Percentiles rank a stretch among this genome's conserved stretches.
These are phyloP conservation scores for Chiridota heheva DNA, from an alignment of 35 echinoderm and acorn worm species.

Conservation along the genomic window DNA sequence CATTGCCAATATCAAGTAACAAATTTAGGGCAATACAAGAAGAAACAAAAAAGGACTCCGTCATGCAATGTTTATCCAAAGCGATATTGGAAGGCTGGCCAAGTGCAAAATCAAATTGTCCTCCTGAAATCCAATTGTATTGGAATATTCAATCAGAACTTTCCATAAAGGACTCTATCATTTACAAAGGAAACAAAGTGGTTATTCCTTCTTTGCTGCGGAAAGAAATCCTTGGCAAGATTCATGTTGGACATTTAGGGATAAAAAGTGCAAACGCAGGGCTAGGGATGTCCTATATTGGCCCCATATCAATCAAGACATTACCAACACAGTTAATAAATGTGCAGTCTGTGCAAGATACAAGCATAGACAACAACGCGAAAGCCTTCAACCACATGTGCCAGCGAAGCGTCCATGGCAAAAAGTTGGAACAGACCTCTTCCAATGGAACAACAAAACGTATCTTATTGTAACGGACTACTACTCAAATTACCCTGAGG, in stretches of 20 bases:
- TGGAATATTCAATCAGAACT: no score
- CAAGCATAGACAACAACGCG: slow-evolving; percentile 7
- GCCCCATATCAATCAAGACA: slow-evolving; percentile 25
- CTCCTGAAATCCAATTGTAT: no score
- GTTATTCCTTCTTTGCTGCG: no score
- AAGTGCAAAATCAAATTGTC: no score
- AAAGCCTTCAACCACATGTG: slow-evolving; percentile 7
- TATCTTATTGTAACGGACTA: slow-evolving; percentile 49
- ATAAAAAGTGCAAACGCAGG: slow-evolving; percentile 31
- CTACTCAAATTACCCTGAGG: slow-evolving; percentile 54
- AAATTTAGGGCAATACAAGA: slow-evolving; percentile 11
- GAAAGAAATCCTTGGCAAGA: no score
- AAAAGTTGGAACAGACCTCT: slow-evolving; percentile 45
- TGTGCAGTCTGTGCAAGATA: slow-evolving; percentile 19
- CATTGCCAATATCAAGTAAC: not conserved
- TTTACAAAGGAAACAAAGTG: no score
- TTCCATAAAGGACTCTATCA: no score
- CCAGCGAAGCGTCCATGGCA: not conserved
- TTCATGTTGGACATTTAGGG: no score
- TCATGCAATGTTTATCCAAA: no score
- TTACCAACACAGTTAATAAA: slow-evolving; percentile 28
- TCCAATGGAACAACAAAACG: slow-evolving; percentile 19
- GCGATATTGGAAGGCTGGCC: no score
- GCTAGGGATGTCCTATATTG: slow-evolving; percentile 16
- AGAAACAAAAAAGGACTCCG: slow-evolving; percentile 10